A percentile compares a stretch with the other conserved stretches of the same genome.
phyloP scores from a whole-genome alignment of 1,140 invertebrate genomes.

The Cryptotermes secundus region DNA sequence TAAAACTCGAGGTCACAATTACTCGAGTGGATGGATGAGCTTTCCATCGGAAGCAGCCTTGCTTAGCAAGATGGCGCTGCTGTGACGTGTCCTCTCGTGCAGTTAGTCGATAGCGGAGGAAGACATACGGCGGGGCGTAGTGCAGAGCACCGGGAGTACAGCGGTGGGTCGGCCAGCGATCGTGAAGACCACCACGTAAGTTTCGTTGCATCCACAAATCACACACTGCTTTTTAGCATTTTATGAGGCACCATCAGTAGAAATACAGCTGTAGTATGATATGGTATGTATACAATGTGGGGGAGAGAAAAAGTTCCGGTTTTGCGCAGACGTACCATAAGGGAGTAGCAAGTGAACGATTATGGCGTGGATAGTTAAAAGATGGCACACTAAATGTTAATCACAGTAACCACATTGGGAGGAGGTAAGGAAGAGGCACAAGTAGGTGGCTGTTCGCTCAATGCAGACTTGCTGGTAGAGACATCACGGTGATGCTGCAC shows the following conservation, averaged over 20 bases:
- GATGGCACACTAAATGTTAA: neutral
- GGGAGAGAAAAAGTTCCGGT: neutral
- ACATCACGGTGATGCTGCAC: neutral
- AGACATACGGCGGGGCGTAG: neutral
- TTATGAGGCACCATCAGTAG: neutral
- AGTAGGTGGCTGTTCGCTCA: neutral
- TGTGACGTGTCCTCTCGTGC: slow-evolving; percentile 16
- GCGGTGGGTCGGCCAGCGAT: neutral
- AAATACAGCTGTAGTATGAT: neutral
- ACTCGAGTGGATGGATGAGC: neutral
- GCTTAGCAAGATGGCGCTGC: neutral
- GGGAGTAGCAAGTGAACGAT: neutral
- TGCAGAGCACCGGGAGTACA: neutral
- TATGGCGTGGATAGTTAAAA: neutral
- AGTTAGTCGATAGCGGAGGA: neutral
- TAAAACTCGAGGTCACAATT: neutral
- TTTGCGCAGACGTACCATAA: neutral
- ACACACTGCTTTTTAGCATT: neutral
- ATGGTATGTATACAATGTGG: neutral
- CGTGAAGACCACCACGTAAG: neutral
- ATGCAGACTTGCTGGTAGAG: slow-evolving; percentile 7
- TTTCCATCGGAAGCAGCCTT: slow-evolving; percentile 20
- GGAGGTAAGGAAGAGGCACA: neutral
- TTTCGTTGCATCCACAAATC: neutral
- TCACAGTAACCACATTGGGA: neutral